Conservation (phyloP, 2,888 invertebrate species). For the Gibbula magus region DNA sequence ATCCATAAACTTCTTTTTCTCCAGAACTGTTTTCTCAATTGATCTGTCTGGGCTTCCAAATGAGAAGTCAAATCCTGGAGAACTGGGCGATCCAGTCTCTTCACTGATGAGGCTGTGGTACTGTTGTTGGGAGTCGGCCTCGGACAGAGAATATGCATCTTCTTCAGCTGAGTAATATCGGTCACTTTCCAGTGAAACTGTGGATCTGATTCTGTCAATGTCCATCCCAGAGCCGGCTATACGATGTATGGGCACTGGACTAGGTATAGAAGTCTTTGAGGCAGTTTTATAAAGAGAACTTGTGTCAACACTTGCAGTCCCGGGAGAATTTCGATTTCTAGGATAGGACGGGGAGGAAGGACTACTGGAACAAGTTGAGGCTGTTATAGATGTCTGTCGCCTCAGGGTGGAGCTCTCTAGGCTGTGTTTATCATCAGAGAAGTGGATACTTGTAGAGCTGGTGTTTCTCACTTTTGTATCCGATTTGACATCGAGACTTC, state of each 20-base stretch:
- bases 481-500: not conserved
- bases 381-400: not conserved
- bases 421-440: not conserved
- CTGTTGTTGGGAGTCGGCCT: not conserved
- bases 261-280: constrained; percentile 38
- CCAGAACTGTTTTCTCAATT: constrained; percentile 12
- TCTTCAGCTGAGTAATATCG: constrained; percentile 95
- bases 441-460: not conserved
- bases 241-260: constrained; percentile 39
- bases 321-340: not conserved
- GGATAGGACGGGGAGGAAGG: constrained; percentile 25
- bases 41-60: not conserved
- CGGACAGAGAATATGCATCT: constrained; percentile 76
- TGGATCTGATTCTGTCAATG: constrained; percentile 41
- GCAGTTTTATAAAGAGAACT: constrained; percentile 15
- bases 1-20: not conserved
- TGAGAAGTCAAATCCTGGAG: not conserved
- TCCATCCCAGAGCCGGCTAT: constrained; percentile 24
- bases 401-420: not conserved
- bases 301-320: constrained; percentile 22
- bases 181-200: constrained; percentile 77
- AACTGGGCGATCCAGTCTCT: constrained; percentile 27
- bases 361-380: constrained; percentile 22
- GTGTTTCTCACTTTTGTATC: not conserved
- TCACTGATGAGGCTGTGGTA: not conserved